Evolutionary conservation across 2,797 vertebrate genomes (phyloP), one percentile per base, ranked within the genome.

Genomic region (Phrynocephalus guinanensis): DNA sequence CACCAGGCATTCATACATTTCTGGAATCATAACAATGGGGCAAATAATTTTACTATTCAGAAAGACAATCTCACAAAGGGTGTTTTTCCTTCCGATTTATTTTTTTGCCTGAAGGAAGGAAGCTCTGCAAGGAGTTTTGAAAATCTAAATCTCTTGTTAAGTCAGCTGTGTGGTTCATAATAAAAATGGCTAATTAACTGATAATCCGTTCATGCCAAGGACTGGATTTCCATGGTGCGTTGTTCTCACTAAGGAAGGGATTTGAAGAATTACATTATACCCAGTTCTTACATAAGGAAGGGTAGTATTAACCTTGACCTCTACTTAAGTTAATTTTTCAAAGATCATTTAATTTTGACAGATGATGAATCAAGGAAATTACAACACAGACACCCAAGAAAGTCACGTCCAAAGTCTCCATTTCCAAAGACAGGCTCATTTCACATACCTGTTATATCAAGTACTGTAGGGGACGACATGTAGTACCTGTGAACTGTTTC

Each of bases 401-500:
- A 52, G n/a, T 2, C 85, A 79, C 86, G 66, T 26, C 89, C 9
- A 3, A 80, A 86, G 68, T 52, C 90, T 50, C 78, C 44, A 90
- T 89, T 60, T 33, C 48, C 79, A 83, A 88, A 75, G 86, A 92
- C 93, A 91, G 84, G 30, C 87, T 88, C 85, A 84, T 82, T 77
- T 90, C 82, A 93, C 92, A 83, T 96, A 99, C 99, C 99, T 96
- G 99, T 99, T 95, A 99, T 98, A 96, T 99, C 99, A 97, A 99
- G 98, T 91, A 99, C 98, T 94, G 97, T 97, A 93, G 98, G 97
- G 90, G 97, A 96, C 87, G 97, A 96, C 95, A 98, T 98, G 93
- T 99, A 99, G 93, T 98, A 99, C 95, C 97, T 97, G 94, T 99
- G 99, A 90, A 99, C 98, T 9, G 98, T 98, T 97, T 99, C 99